Conservation (phyloP, 2,888 invertebrate genomes). For the Masnerella sp. region DNA sequence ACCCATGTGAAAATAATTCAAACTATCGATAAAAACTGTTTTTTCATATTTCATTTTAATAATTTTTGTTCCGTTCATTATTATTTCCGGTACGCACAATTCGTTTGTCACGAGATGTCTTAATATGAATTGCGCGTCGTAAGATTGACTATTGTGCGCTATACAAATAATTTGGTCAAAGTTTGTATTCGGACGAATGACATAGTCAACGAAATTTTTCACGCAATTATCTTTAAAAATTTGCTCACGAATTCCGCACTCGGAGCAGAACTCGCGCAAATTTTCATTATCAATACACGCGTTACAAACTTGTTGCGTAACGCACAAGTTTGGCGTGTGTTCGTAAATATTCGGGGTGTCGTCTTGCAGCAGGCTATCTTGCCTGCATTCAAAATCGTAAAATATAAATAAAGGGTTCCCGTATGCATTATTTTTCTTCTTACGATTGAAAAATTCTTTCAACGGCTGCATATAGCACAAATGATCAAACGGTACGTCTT, state of each 20-base stretch:
- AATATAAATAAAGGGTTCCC: slow-evolving; percentile 37
- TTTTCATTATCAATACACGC: neutral
- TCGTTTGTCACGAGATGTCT: neutral
- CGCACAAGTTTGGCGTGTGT: neutral
- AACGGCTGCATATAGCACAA: neutral
- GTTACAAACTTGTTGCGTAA: neutral
- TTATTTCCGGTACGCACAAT: slow-evolving; percentile 26
- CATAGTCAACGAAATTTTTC: slow-evolving; percentile 34
- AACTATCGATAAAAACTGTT: slow-evolving; percentile 51
- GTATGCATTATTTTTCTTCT: no score
- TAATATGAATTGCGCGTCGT: slow-evolving; percentile 29
- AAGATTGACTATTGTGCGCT: slow-evolving; percentile 27
- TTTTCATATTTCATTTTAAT: slow-evolving; percentile 41
- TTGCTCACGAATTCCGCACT: neutral
- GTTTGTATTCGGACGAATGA: neutral
- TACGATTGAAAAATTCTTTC: no score
- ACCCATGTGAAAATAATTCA: slow-evolving; percentile 65
- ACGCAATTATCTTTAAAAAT: slow-evolving; percentile 21
- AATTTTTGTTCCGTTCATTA: slow-evolving; percentile 61
- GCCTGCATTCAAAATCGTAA: slow-evolving; percentile 44
- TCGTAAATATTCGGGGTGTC: neutral
- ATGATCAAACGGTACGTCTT: neutral
- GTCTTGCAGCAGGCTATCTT: slow-evolving; percentile 15
- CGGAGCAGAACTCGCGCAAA: neutral
- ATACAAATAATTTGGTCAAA: slow-evolving; percentile 35